Conservation (phyloP, 2,888 invertebrate genomes). For the Esperia sulphurella region DNA sequence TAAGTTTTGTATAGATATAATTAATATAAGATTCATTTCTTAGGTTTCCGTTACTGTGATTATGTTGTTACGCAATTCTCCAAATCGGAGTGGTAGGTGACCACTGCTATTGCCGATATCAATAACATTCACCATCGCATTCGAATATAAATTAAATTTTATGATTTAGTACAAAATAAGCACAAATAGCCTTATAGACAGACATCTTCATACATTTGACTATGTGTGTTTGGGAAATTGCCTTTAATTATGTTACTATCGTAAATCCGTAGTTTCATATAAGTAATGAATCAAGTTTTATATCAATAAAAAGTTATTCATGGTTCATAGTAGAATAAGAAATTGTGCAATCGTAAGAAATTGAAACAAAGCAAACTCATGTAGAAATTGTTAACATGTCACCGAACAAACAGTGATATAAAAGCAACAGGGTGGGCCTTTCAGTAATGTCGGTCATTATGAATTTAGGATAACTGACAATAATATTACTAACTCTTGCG, state of each 20-base stretch:
- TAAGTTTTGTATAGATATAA: constrained; percentile 68
- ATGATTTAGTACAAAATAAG: constrained; percentile 42
- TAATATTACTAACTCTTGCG: constrained; percentile 60
- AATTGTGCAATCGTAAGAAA: constrained; percentile 30
- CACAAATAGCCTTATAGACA: constrained; percentile 39
- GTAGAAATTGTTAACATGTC: constrained; percentile 17
- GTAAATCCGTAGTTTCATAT: constrained; percentile 26
- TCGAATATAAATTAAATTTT: constrained; percentile 22
- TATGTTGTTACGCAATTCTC: constrained; percentile 29
- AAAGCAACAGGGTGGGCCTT: constrained; percentile 61
- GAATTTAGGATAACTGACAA: constrained; percentile 73
- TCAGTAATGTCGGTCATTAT: constrained; percentile 51
- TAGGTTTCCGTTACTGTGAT: constrained; percentile 47
- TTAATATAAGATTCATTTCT: constrained; percentile 44
- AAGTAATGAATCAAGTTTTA: constrained; percentile 20
- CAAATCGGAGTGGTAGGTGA: constrained; percentile 1
- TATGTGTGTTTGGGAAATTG: constrained; percentile 25
- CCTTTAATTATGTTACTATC: constrained; percentile 34
- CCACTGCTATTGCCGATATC: constrained; percentile 4
- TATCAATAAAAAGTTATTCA: constrained; percentile 17
- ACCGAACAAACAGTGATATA: constrained; percentile 42
- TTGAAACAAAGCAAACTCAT: constrained; percentile 14
- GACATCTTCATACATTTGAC: constrained; percentile 10
- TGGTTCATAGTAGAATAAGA: constrained; percentile 7
- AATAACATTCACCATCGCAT: neutral